Evolutionary conservation across 1,140 invertebrate species (phyloP).

Genomic region (Pseudomyrmex cubaensis): DNA sequence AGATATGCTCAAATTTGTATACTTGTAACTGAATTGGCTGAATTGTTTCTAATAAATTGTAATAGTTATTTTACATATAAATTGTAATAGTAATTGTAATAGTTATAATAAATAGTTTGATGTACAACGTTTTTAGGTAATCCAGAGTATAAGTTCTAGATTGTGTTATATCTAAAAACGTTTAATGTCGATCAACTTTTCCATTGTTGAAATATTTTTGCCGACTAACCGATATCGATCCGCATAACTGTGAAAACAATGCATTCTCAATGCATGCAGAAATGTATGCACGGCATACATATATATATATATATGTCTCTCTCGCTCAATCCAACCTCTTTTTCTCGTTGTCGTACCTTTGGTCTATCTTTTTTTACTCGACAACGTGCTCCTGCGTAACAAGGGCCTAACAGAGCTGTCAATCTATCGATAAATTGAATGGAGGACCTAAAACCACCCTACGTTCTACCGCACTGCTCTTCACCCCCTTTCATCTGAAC

Average conservation of each 20-base stretch:
- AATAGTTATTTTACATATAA: neutral
- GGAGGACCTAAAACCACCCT: conserved; percentile 80
- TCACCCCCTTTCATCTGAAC: conserved; percentile 73
- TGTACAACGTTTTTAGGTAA: too few relatives aligned
- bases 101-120: too few relatives aligned
- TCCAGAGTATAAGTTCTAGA: too few relatives aligned
- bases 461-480: conserved; percentile 67
- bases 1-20: neutral
- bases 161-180: neutral
- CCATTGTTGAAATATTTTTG: neutral
- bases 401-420: conserved; percentile 82
- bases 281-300: conserved; percentile 57
- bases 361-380: conserved; percentile 60
- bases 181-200: neutral
- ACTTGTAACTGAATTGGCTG: too few relatives aligned
- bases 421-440: conserved; percentile 81
- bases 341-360: conserved; percentile 23
- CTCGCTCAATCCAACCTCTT: neutral
- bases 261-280: conserved; percentile 25
- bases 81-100: too few relatives aligned
- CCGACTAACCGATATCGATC: neutral
- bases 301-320: conserved; percentile 57
- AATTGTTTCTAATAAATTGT: neutral
- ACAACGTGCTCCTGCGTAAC: conserved; percentile 74
- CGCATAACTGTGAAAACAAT: conserved; percentile 29